phyloP scores from a whole-genome alignment of 2,113 vertebrate species.

The Opisthocomus hoazin region DNA sequence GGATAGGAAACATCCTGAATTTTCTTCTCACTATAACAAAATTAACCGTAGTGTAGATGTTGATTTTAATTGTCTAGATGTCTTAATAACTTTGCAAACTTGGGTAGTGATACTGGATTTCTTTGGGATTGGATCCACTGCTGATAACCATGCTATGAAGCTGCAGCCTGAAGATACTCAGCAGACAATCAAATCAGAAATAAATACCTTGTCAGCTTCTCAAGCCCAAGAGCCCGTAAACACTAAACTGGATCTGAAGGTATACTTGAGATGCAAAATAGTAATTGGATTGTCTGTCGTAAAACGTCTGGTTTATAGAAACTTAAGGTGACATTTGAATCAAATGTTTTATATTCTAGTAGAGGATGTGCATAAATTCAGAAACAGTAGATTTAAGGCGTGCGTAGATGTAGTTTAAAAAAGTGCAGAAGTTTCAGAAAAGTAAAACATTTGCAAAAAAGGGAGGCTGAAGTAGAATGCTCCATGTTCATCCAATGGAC shows the following conservation, averaged over 20 bases:
- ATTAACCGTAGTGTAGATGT: conserved; percentile 88
- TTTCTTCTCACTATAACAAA: conserved; percentile 78
- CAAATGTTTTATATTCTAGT: background rate
- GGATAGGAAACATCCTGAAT: conserved; percentile 93
- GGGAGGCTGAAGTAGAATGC: background rate
- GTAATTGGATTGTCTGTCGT: background rate
- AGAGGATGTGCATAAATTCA: background rate
- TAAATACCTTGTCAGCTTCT: conserved; percentile 26
- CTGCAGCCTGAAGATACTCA: conserved; percentile 64
- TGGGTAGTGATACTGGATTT: conserved; percentile 99
- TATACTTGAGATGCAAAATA: conserved; percentile 55
- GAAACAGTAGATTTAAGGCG: background rate
- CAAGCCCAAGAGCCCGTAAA: conserved; percentile 78
- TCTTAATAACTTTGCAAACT: conserved; percentile 94
- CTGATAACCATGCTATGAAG: conserved; percentile 91
- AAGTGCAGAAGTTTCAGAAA: background rate
- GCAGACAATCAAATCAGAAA: conserved; percentile 61
- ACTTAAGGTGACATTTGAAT: background rate
- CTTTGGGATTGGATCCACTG: conserved; percentile 96
- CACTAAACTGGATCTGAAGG: conserved; percentile 93
- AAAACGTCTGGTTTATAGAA: background rate
- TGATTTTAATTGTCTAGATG: conserved; percentile 96
- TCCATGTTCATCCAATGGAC: background rate
- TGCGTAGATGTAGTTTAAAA: background rate
- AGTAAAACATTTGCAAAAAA: background rate